A percentile compares a stretch with the other conserved stretches of the same genome.
Conservation (phyloP, 2,113 vertebrate genomes). For the Eurystomus gularis region DNA sequence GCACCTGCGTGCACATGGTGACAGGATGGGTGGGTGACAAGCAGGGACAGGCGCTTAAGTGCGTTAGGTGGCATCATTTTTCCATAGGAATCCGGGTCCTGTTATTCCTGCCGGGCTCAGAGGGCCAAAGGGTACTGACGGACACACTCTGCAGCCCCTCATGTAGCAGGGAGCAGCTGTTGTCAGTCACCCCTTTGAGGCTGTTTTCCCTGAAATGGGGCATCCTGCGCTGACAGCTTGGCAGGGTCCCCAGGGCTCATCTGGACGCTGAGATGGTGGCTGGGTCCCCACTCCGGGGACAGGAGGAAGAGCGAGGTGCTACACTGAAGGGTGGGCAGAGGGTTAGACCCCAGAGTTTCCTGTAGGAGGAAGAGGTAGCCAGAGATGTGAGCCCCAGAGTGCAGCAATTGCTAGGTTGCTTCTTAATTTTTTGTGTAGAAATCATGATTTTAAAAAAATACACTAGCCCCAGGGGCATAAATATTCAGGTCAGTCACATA, state of each 20-base stretch:
- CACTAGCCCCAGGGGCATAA: not conserved
- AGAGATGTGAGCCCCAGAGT: not conserved
- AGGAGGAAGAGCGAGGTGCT: not conserved
- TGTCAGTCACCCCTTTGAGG: not conserved
- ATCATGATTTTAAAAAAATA: not conserved
- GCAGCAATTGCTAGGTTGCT: not conserved
- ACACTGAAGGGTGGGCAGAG: not conserved
- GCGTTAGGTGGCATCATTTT: not conserved
- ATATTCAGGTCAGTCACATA: constrained; percentile 28
- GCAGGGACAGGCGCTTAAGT: not conserved
- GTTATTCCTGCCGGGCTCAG: not conserved
- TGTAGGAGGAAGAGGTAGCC: not conserved
- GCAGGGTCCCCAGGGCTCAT: not conserved
- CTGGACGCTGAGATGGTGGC: accelerated
- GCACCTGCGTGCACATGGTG: accelerated
- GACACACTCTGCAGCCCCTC: not conserved
- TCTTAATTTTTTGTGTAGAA: not conserved
- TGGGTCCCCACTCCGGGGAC: not conserved
- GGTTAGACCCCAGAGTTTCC: not conserved
- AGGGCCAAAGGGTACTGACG: accelerated
- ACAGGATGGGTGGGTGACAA: accelerated
- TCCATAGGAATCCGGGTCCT: not conserved
- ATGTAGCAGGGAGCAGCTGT: constrained; percentile 16
- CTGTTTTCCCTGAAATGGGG: not conserved
- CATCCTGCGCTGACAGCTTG: not conserved